Percentiles rank a stretch among this genome's conserved stretches.
Evolutionary conservation across 1,140 invertebrate genomes (phyloP).

Genomic region (Pseudomyrmex dendroicus): DNA sequence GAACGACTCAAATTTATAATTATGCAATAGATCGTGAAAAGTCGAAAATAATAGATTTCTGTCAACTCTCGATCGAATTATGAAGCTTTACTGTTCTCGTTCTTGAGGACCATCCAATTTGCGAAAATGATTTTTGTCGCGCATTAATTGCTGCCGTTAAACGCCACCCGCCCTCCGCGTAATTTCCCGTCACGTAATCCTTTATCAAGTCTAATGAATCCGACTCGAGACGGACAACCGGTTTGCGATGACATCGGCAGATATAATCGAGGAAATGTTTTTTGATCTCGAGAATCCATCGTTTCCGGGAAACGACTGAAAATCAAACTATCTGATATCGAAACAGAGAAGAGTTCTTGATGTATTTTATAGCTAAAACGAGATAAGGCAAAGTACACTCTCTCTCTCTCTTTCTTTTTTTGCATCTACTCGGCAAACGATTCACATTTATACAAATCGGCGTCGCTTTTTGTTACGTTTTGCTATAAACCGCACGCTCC

Average conservation of each 20-base stretch:
- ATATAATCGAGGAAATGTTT: slow-evolving; percentile 52
- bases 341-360: slow-evolving; percentile 43
- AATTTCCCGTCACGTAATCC: slow-evolving; percentile 55
- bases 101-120: slow-evolving; percentile 36
- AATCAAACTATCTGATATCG: slow-evolving; percentile 5
- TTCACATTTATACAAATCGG: slow-evolving; percentile 56
- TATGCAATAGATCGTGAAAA: slow-evolving; percentile 1
- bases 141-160: slow-evolving; percentile 56
- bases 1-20: slow-evolving; percentile 44
- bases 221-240: slow-evolving; percentile 43
- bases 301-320: not conserved
- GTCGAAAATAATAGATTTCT: slow-evolving; percentile 30
- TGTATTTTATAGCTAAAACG: slow-evolving; percentile 55
- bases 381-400: slow-evolving; percentile 1
- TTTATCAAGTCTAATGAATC: slow-evolving; percentile 63
- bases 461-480: slow-evolving; percentile 21
- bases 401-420: slow-evolving; percentile 10
- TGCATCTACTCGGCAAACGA: slow-evolving; percentile 47
- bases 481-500: not conserved
- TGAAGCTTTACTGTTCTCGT: not conserved
- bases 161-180: not conserved
- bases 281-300: slow-evolving; percentile 23
- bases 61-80: not conserved
- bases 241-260: slow-evolving; percentile 47
- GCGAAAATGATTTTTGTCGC: slow-evolving; percentile 58